Conservation (phyloP, 2,113 vertebrate species). For the Pteropus alecto region DNA sequence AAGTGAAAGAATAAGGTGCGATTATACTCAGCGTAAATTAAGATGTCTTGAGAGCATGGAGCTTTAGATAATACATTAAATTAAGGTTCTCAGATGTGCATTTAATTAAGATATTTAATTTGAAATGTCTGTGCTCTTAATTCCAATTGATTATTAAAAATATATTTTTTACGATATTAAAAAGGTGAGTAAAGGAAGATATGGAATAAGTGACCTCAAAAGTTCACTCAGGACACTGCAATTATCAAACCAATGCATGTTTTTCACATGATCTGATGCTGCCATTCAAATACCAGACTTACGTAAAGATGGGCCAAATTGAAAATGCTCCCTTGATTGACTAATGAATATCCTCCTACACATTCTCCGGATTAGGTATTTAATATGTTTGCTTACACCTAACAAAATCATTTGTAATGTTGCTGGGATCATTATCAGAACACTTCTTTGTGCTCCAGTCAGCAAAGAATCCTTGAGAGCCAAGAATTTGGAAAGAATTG, state of each 20-base stretch:
- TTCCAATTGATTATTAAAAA: slow-evolving; percentile 68
- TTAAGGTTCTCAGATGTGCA: slow-evolving; percentile 67
- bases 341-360: background rate
- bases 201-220: background rate
- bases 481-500: background rate
- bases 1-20: background rate
- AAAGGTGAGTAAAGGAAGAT: background rate
- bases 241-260: background rate
- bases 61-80: slow-evolving; percentile 70
- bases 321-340: background rate
- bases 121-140: slow-evolving; percentile 63
- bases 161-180: slow-evolving; percentile 41
- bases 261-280: background rate
- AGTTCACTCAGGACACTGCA: background rate
- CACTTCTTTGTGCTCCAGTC: background rate
- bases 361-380: background rate
- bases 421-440: background rate
- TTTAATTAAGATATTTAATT: slow-evolving; percentile 75
- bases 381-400: background rate
- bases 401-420: background rate
- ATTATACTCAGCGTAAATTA: slow-evolving; percentile 40
- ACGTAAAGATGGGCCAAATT: background rate
- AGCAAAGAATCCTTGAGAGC: background rate
- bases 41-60: slow-evolving; percentile 58
- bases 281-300: background rate